These are phyloP conservation scores for Falco peregrinus DNA, from an alignment of 2,797 vertebrate genomes.

Conservation along the genomic window DNA sequence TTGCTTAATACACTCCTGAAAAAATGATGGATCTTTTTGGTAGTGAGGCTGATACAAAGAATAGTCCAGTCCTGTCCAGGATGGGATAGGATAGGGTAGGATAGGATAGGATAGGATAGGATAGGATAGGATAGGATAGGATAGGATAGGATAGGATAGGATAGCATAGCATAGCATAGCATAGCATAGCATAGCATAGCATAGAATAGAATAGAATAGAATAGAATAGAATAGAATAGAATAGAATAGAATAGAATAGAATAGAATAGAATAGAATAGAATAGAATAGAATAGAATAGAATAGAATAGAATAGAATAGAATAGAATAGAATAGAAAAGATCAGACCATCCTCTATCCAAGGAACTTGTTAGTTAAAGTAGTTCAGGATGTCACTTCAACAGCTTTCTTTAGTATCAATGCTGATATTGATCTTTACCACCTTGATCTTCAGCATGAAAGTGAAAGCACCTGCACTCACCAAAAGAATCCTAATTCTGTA, in stretches of 20 bases:
- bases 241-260: not conserved
- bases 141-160: not conserved
- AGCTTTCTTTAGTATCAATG: not conserved
- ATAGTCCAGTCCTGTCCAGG: too few relatives aligned
- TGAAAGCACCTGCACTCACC: not conserved
- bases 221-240: not conserved
- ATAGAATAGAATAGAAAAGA: not conserved
- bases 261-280: not conserved
- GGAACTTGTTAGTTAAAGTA: not conserved
- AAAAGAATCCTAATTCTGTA: conserved; percentile 9
- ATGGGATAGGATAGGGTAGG: too few relatives aligned
- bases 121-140: not conserved
- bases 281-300: not conserved
- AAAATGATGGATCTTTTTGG: not conserved
- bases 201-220: not conserved
- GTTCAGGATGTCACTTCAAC: not conserved
- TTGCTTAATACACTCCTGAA: not conserved
- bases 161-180: too few relatives aligned
- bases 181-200: too few relatives aligned
- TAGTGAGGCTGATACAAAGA: not conserved
- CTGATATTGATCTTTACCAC: not conserved
- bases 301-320: not conserved
- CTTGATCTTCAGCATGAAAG: not conserved
- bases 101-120: not conserved
- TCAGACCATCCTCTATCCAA: not conserved